Evolutionary conservation across 2,113 vertebrate species (phyloP), one percentile per base, ranked within the genome.

Genomic region (Tonatia bakeri): DNA sequence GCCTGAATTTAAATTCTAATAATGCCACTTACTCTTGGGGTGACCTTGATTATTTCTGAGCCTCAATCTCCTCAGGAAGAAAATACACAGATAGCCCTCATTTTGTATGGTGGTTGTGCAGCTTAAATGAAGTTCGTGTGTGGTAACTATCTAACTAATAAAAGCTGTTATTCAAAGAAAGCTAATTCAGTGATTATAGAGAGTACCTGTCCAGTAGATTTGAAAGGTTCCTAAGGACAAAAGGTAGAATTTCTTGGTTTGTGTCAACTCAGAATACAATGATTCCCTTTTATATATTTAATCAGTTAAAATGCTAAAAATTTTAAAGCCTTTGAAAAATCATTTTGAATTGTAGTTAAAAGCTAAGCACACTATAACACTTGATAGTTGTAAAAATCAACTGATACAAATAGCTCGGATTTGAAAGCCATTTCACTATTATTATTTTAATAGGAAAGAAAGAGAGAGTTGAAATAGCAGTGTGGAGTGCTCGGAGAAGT

Each of bases 311-410:
- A 54, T 11, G 20, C 76, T 77, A 75, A 89, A 91, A 85, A 45
- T 61, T 79, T 43, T 31, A 90, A 96, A 43, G 14, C 52, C 22
- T 89, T 54, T 50, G 65, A 88, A 92, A 65, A 83, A 56, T 67
- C 72, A 15, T 79, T 59, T 80, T 38, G 15, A 28, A 28, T 54
- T 82, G 10, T 86, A 59, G 61, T 94, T 86, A 54, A 85, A 94
- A 90, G 77, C 31, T 52, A 91, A 93, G 61, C 9, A 26, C 36
- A 76, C 5, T 15, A 20, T 38, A 50, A 7, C 50, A 95, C 72
- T 94, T 38, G 86, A 17, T 59, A 54, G 15, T 84, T 92, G 13
- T 26, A 75, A 95, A 95, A 97, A 83, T 72, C 17, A 97, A 72
- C 14, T 45, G 5, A 13, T 72, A 43, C 93, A 84, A 86, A 56